Evolutionary conservation across 1,140 invertebrate species (phyloP).

Genomic region (Dysdera silvatica): DNA sequence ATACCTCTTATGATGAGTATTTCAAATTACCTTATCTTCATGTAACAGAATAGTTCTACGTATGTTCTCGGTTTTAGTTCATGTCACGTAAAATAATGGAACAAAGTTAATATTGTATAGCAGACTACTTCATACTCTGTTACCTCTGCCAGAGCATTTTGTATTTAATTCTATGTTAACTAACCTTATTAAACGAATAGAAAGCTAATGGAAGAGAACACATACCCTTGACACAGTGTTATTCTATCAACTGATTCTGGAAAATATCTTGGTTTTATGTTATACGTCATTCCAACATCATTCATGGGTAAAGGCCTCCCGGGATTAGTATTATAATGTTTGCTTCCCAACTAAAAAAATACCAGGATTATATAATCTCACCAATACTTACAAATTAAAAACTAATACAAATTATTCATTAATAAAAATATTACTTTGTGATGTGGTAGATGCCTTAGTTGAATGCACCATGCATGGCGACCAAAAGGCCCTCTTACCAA

Average conservation of each 20-base stretch:
- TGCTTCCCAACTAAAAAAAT: slow-evolving; percentile 48
- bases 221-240: slow-evolving; percentile 68
- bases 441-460: slow-evolving; percentile 69
- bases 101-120: too few relatives aligned
- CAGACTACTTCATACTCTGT: too few relatives aligned
- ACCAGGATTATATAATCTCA: background rate
- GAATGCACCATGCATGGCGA: slow-evolving; percentile 87
- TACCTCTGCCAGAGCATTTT: too few relatives aligned
- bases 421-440: slow-evolving; percentile 49
- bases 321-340: slow-evolving; percentile 60
- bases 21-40: too few relatives aligned
- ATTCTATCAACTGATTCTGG: slow-evolving; percentile 74
- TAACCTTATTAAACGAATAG: background rate
- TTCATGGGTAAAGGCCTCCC: slow-evolving; percentile 68
- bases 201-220: slow-evolving; percentile 25
- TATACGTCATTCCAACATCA: slow-evolving; percentile 51
- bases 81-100: too few relatives aligned
- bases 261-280: slow-evolving; percentile 66
- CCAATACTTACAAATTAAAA: background rate
- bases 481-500: slow-evolving; percentile 85
- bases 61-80: too few relatives aligned
- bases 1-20: too few relatives aligned
- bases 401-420: background rate
- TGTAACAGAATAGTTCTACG: too few relatives aligned
- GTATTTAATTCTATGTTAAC: too few relatives aligned